Percentiles rank a stretch among this genome's conserved stretches.
Conservation (phyloP, 1,140 invertebrate species). For the Micrasema longulum region DNA sequence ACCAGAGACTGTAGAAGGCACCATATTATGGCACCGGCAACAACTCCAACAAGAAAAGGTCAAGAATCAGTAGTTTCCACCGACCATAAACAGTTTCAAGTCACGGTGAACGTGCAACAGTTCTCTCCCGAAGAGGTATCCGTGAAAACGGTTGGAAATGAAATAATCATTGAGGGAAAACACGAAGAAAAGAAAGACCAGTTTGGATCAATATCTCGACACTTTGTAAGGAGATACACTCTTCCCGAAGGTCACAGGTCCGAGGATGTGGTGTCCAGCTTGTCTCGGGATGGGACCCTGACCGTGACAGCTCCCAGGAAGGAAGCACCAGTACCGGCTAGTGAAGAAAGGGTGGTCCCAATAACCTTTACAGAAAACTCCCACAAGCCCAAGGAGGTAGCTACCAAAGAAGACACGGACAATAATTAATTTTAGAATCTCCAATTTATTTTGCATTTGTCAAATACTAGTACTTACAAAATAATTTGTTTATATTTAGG, state of each 20-base stretch:
- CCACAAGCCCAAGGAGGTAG: neutral
- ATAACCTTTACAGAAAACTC: conserved; percentile 59
- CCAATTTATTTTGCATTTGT: too few species aligned
- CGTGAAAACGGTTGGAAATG: conserved; percentile 82
- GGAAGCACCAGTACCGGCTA: conserved; percentile 19
- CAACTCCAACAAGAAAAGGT: conserved; percentile 5
- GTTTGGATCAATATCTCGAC: conserved; percentile 79
- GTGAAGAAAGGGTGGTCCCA: conserved; percentile 61
- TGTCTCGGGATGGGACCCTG: conserved; percentile 81
- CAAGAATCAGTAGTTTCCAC: conserved; percentile 62
- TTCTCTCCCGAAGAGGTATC: conserved; percentile 87
- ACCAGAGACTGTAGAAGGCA: conserved; percentile 24
- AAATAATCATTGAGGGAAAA: conserved; percentile 77
- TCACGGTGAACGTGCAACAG: conserved; percentile 85
- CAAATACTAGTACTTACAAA: too few species aligned
- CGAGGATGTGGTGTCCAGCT: conserved; percentile 73
- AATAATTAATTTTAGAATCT: too few species aligned
- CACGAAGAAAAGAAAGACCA: conserved; percentile 82
- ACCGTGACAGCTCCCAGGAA: conserved; percentile 73
- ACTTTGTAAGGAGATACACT: conserved; percentile 78
- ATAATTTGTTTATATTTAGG: too few species aligned
- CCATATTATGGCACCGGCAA: conserved; percentile 33
- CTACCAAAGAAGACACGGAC: neutral
- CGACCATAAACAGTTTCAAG: conserved; percentile 75
- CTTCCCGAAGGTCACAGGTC: conserved; percentile 76